Evolutionary conservation across 2,888 invertebrate genomes (phyloP), one percentile per base, ranked within the genome.

Genomic region (Scaptomyza polygonia): DNA sequence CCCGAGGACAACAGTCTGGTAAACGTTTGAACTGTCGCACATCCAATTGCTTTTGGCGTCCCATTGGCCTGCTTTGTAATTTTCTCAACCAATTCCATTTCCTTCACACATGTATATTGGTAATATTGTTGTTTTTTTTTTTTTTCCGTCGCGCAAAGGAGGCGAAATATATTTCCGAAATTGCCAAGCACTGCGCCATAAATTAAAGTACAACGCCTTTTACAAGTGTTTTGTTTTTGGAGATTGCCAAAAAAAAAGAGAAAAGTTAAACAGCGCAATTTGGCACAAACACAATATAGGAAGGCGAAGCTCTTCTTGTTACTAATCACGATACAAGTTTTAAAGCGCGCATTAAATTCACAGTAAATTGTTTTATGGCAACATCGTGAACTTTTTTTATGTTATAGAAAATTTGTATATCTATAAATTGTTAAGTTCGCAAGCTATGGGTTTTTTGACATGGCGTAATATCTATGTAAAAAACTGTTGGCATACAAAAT

Each of bases 21-120:
- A 36, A 14, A 25, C 12, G 12, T 14, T 44, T 44, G 8, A 14
- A 54, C 34, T 9, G 56, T 3, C 39, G 14, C 29, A 36, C 32
- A 49, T 32, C 18, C 44, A 67, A 74, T 75, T 65, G 64, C 58
- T 67, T 65, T 58, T 64, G 79, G 75, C 79, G 52, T 78, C 55
- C 59, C 71, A 62, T 65, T 75, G 71, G 65, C 59, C 59, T 55
- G 42, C 9, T 57, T 53, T 57, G 61, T 53, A 61, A 74, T 74
- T 75, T 65, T 43, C 64, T 29, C 67, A 27, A 30, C 53, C 65
- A 64, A 48, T 64, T 77, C 44, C 21, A 56, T 54, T 27, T 34
- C 44, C 39, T 52, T 30, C 25, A 43, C 45, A 34, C 52, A 44
- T 61, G n/a, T n/a, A 72, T 58, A 71, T 76, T 72, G 62, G 72